Base-by-base conservation (phyloP, 2,113 vertebrate species). In the Neolamprologus modestus region DNA sequence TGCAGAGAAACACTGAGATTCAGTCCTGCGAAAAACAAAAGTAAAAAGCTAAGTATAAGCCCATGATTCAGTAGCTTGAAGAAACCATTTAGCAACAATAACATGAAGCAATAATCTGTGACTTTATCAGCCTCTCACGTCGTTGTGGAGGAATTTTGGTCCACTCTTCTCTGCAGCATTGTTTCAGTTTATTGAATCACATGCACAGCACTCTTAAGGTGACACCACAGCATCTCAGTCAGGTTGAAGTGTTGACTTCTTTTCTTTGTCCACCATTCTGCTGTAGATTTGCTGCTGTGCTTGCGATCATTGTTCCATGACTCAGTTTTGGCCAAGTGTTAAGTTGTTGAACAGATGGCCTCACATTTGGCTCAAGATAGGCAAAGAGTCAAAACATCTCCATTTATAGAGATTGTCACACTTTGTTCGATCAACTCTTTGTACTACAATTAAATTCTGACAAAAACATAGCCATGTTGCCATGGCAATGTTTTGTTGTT, bases 401-500 rank as follows among this genome's bases (percentile, higher is more conserved):
- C 61, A 66, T 66, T 66, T 66, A 66, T 8, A n/a, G 61, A 66
- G 59, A 12, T 7, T 63, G 31, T 12, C 1, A 35, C 61, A 66
- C 31, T 35, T n/a, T 35, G 31, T 8, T 66, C 10, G 0, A 12
- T 66, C 17, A 37, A 66, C 10, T 35, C 3, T 68, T 68, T 0
- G 63, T 68, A 68, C n/a, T 68, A 68, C 33, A 37, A 40, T 68
- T 68, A 1, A 5, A 37, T 40, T 68, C 0, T 21, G 63, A 68
- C 0, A 3, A 68, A 13, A 0, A 37, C 11, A 68, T 66, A 37
- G 33, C 33, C 2, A 0, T 14, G 7, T 40, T 68, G 35, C 35
- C 63, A 40, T 68, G 63, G 35, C 63, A 68, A 68, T 40, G 1
- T 6, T 73, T 73, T 26, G 37, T 73, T 73, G 0, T 73, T 45